Base-by-base conservation (phyloP, 2,797 vertebrate genomes). In the Vultur gryphus region DNA sequence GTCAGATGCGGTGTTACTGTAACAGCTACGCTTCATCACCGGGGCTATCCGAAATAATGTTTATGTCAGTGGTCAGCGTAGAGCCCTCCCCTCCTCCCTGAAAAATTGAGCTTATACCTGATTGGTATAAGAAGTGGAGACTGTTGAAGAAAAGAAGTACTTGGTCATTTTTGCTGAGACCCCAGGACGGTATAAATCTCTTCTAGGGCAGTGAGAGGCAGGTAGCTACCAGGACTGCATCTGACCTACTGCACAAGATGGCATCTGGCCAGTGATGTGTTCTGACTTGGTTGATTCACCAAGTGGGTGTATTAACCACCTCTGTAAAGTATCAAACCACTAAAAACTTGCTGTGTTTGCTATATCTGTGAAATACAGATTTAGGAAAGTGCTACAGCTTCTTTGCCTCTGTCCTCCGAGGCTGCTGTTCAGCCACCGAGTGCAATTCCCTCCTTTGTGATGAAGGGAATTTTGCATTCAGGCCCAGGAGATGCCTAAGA, bases 11-110 rank as follows among this genome's bases (percentile, higher is more conserved):
- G 31, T 25, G 24, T 67, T 62, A 16, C 29, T 76, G 0, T 39
- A 58, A 46, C 25, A 55, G 11, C 29, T 46, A 9, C 11, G 19
- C 33, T 12, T 41, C 37, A 16, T 31, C 65, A 33, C 5, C 1
- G 0, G 10, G 7, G 33, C 19, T 33, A 49, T 62, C 69, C 2
- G 1, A 88, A 48, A 70, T 24, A 31, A 21, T 4, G 7, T 11
- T 49, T 76, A 8, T 48, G 23, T 19, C 73, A 43, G 31, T 10
- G 79, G 29, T 29, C 31, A 29, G 44, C 0, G 0, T 13, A 59
- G 7, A 65, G 23, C n/a, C 28, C 24, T 72, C 18, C 10, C 16
- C 18, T 37, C 44, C 55, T 20, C n/a, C 25, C 18, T 14, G 16
- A 55, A 66, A 75, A 58, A 55, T 5, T n/a, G 41, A 33, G 11